phyloP scores from a whole-genome alignment of 2,888 invertebrate genomes.

The Sphinx pinastri region DNA sequence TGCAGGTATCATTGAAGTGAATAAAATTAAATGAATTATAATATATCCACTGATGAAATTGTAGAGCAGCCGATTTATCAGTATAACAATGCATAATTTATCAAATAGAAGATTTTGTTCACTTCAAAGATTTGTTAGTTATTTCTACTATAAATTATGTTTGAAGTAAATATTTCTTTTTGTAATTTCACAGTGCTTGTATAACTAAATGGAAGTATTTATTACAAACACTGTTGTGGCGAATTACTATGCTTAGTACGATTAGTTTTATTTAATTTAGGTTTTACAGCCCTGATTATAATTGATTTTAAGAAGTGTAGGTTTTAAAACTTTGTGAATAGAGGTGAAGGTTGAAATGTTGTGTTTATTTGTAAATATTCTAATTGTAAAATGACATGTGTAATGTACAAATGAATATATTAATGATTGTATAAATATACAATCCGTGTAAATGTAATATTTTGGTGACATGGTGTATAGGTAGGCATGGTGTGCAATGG shows the following conservation, averaged over 20 bases:
- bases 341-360: conserved; percentile 66
- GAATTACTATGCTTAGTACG: conserved; percentile 23
- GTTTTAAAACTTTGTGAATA: conserved; percentile 63
- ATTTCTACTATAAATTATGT: conserved; percentile 40
- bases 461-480: conserved; percentile 81
- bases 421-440: conserved; percentile 72
- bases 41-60: conserved; percentile 8
- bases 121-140: conserved; percentile 44
- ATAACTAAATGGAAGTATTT: conserved; percentile 19
- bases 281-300: conserved; percentile 72
- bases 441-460: conserved; percentile 71
- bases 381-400: conserved; percentile 67
- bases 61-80: not conserved
- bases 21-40: conserved; percentile 21
- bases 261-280: conserved; percentile 57
- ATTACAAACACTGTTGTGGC: conserved; percentile 32
- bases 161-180: conserved; percentile 26
- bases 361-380: conserved; percentile 79
- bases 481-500: conserved; percentile 49
- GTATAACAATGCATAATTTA: not conserved
- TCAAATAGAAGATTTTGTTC: conserved; percentile 34
- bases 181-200: conserved; percentile 28
- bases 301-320: conserved; percentile 49
- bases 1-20: conserved; percentile 33
- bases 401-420: conserved; percentile 81